Evolutionary conservation across 1,140 invertebrate species (phyloP).

Genomic region (Nixonia krombeini): DNA sequence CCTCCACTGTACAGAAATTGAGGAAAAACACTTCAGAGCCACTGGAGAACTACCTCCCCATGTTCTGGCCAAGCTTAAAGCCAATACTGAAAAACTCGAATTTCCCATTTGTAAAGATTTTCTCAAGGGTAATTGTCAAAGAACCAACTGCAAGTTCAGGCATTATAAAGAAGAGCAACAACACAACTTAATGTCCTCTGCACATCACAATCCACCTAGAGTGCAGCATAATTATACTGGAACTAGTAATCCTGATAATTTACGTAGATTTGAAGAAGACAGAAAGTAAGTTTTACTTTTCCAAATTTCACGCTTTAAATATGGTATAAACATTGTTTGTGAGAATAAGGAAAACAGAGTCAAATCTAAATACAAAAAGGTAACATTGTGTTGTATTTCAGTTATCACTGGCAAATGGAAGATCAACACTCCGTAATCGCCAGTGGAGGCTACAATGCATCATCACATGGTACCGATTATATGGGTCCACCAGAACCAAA

Average conservation of each 20-base stretch:
- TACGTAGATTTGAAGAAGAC: constrained; percentile 62
- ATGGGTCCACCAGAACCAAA: constrained; percentile 65
- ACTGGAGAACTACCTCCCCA: constrained; percentile 79
- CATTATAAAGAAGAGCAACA: constrained; percentile 63
- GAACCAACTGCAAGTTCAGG: constrained; percentile 65
- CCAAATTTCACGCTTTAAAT: background rate
- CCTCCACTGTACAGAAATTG: constrained; percentile 83
- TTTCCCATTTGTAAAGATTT: constrained; percentile 83
- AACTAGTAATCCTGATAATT: constrained; percentile 54
- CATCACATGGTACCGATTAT: constrained; percentile 60
- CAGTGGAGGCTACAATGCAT: constrained; percentile 56
- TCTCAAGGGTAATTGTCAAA: constrained; percentile 81
- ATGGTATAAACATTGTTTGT: no score
- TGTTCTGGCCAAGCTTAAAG: constrained; percentile 69
- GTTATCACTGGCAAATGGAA: constrained; percentile 65
- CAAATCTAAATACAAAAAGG: no score
- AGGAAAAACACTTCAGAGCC: constrained; percentile 82
- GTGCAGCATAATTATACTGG: constrained; percentile 68
- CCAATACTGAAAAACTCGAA: constrained; percentile 66
- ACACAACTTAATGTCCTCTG: constrained; percentile 54
- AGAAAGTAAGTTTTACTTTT: constrained; percentile 50
- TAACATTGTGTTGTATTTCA: no score
- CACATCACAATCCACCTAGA: constrained; percentile 72
- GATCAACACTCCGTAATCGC: constrained; percentile 59
- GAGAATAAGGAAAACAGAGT: no score